Percentiles rank a stretch among this genome's conserved stretches.
phyloP scores from a whole-genome alignment of 1,140 invertebrate species.

The Zeugodacus cucurbitae region DNA sequence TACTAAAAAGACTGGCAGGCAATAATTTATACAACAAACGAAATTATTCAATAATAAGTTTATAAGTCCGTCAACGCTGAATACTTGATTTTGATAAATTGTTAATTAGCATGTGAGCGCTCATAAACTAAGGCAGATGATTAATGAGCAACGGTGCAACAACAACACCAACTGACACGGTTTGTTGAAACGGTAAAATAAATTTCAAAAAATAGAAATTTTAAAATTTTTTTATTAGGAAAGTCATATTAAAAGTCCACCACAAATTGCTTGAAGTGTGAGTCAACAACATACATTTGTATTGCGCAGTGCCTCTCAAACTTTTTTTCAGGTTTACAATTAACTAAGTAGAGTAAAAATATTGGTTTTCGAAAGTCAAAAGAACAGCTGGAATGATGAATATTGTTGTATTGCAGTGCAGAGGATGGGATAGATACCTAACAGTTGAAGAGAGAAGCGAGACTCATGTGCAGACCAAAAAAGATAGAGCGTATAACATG shows the following conservation, averaged over 20 bases:
- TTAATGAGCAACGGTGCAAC: not conserved
- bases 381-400: too few species aligned
- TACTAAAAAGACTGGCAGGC: not conserved
- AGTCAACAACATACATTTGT: not conserved
- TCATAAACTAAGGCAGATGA: not conserved
- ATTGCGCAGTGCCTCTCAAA: not conserved
- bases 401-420: too few species aligned
- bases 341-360: not conserved
- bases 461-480: too few species aligned
- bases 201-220: not conserved
- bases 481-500: too few species aligned
- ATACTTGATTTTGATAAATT: constrained; percentile 20
- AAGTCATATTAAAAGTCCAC: not conserved
- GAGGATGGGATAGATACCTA: too few species aligned
- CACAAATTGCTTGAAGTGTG: too few species aligned
- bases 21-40: not conserved
- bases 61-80: not conserved
- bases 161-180: not conserved
- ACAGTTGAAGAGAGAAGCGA: too few species aligned
- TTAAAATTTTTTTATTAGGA: not conserved
- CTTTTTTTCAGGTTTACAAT: not conserved
- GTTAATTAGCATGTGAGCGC: constrained; percentile 8
- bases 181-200: not conserved
- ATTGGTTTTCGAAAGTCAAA: too few species aligned
- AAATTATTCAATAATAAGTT: constrained; percentile 20